Conservation (phyloP, 2,797 vertebrate species). For the Smutsia temminckii region DNA sequence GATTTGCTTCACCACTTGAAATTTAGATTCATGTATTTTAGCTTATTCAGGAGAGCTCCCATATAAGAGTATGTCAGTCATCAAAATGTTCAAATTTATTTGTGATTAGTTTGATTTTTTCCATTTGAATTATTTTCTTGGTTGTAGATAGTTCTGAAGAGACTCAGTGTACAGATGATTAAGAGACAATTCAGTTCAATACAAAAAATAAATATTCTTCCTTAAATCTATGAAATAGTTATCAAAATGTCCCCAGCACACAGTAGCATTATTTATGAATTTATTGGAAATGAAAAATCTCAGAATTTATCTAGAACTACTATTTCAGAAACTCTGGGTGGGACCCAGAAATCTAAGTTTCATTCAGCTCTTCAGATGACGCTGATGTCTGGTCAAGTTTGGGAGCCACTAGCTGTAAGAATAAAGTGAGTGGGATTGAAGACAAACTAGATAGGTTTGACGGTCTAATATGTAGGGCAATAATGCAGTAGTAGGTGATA, state of each 20-base stretch:
- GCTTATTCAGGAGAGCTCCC: not conserved
- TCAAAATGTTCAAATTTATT: constrained; percentile 22
- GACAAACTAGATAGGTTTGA: not conserved
- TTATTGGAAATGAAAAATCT: not conserved
- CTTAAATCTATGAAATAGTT: not conserved
- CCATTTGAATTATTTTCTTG: constrained; percentile 7
- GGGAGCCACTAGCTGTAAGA: not conserved
- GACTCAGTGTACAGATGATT: not conserved
- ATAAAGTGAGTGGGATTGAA: not conserved
- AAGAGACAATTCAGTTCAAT: not conserved
- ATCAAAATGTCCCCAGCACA: not conserved
- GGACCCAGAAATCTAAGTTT: not conserved
- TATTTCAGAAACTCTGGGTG: not conserved
- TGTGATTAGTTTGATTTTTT: not conserved
- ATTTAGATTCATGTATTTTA: constrained; percentile 55
- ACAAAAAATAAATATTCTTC: not conserved
- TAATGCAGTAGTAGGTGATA: not conserved
- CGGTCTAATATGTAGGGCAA: not conserved
- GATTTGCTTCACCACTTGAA: constrained; percentile 29
- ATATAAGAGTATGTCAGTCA: not conserved
- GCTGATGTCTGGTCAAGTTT: not conserved
- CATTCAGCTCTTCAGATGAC: not conserved
- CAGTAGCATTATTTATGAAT: not conserved
- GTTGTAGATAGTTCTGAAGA: not conserved
- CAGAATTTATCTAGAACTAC: not conserved